These are phyloP conservation scores for Deilephila elpenor DNA, from an alignment of 2,888 invertebrate species.

Conservation along the genomic window DNA sequence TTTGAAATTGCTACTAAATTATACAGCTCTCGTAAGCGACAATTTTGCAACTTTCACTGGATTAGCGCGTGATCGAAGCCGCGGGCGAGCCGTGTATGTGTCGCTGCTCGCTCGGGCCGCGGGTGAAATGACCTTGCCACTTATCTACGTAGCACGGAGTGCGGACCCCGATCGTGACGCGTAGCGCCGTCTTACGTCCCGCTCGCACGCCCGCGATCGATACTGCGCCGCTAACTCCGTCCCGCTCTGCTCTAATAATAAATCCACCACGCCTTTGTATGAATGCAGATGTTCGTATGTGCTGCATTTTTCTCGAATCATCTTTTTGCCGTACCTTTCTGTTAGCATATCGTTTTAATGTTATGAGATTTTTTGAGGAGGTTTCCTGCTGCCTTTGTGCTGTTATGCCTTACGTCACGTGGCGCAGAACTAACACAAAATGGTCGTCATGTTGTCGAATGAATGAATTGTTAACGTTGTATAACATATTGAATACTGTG, in stretches of 20 bases:
- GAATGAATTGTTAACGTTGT: neutral
- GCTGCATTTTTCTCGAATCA: constrained; percentile 59
- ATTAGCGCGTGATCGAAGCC: constrained; percentile 37
- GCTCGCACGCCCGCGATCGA: constrained; percentile 62
- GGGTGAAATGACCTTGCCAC: constrained; percentile 75
- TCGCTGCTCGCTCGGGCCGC: constrained; percentile 43
- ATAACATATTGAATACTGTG: neutral
- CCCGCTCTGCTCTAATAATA: constrained; percentile 75
- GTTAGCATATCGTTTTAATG: constrained; percentile 33
- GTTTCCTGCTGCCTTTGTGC: neutral
- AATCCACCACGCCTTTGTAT: constrained; percentile 52
- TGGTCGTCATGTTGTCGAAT: neutral
- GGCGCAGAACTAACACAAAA: neutral
- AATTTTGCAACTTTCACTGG: constrained; percentile 50
- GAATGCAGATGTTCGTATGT: constrained; percentile 51
- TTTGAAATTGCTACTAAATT: neutral
- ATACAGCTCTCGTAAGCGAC: neutral
- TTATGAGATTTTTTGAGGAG: too few species aligned
- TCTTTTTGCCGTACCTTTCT: constrained; percentile 37
- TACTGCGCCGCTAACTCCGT: constrained; percentile 56
- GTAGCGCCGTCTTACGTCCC: constrained; percentile 56
- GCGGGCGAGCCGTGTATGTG: constrained; percentile 42
- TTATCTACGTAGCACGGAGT: constrained; percentile 65
- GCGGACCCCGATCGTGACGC: constrained; percentile 55
- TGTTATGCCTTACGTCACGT: neutral